Percentiles rank a stretch among this genome's conserved stretches.
Conservation (phyloP, 2,113 vertebrate species). For the Sceloporus tristichus region DNA sequence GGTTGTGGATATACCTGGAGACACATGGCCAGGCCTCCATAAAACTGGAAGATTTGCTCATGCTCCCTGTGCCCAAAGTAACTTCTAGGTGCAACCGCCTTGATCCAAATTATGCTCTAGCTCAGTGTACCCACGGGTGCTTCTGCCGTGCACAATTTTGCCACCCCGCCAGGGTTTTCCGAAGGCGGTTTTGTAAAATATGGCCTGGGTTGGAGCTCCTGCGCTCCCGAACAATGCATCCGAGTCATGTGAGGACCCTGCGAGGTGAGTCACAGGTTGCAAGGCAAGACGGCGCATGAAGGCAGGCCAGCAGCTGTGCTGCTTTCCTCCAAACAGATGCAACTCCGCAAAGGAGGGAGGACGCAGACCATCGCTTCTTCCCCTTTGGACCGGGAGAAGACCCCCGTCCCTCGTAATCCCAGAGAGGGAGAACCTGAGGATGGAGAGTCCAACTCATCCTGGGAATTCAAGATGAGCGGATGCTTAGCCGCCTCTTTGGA, state of each 20-base stretch:
- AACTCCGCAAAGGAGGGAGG: not conserved
- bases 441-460: not conserved
- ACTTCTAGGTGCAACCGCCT: no score
- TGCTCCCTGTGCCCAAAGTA: no score
- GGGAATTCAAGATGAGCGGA: not conserved
- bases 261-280: constrained; percentile 32
- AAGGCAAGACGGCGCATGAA: not conserved
- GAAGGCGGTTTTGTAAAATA: not conserved
- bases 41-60: not conserved
- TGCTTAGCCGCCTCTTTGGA: not conserved
- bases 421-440: not conserved
- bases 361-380: not conserved
- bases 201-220: not conserved
- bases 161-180: not conserved
- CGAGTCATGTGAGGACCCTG: constrained; percentile 21
- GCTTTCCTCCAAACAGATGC: not conserved
- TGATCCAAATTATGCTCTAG: no score
- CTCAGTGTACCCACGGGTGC: no score
- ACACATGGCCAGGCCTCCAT: no score
- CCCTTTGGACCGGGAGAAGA: not conserved
- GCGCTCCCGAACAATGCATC: constrained; percentile 11
- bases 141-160: no score
- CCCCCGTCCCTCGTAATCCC: not conserved
- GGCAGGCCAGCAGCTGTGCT: not conserved
- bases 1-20: no score